Conservation (phyloP, 2,888 invertebrate genomes). For the Cephus sareptanus region DNA sequence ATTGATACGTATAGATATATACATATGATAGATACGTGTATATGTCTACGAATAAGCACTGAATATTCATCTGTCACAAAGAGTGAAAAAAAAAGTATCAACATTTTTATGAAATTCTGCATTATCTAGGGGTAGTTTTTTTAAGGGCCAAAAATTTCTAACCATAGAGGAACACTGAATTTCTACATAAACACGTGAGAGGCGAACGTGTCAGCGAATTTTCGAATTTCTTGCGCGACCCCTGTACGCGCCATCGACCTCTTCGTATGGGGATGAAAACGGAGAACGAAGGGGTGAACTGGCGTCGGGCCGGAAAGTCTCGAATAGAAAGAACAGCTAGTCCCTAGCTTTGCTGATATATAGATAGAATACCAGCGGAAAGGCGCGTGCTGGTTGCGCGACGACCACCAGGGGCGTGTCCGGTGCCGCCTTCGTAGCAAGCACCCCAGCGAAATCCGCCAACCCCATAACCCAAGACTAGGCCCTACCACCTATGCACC, state of each 20-base stretch:
- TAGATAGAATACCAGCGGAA: slow-evolving; percentile 44
- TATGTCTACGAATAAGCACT: background rate
- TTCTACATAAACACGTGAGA: background rate
- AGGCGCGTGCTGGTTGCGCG: slow-evolving; percentile 61
- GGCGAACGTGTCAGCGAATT: background rate
- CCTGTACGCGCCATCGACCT: background rate
- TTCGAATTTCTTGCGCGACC: background rate
- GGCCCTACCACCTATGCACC: slow-evolving; percentile 49
- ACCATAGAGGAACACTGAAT: background rate
- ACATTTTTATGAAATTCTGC: background rate
- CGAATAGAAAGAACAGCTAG: slow-evolving; percentile 43
- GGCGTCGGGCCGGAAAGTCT: slow-evolving; percentile 39
- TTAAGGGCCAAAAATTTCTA: background rate
- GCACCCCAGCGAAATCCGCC: slow-evolving; percentile 50
- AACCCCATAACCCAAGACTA: slow-evolving; percentile 45
- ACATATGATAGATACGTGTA: background rate
- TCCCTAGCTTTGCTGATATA: slow-evolving; percentile 44
- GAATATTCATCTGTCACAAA: background rate
- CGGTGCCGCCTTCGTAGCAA: slow-evolving; percentile 60
- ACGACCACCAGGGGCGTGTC: slow-evolving; percentile 61
- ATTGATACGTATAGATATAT: background rate
- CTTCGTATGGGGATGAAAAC: background rate
- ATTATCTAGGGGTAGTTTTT: background rate
- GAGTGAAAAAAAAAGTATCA: background rate
- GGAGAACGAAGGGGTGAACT: slow-evolving; percentile 15